Conservation (phyloP, 2,888 invertebrate genomes). For the Osedax frankpressi region DNA sequence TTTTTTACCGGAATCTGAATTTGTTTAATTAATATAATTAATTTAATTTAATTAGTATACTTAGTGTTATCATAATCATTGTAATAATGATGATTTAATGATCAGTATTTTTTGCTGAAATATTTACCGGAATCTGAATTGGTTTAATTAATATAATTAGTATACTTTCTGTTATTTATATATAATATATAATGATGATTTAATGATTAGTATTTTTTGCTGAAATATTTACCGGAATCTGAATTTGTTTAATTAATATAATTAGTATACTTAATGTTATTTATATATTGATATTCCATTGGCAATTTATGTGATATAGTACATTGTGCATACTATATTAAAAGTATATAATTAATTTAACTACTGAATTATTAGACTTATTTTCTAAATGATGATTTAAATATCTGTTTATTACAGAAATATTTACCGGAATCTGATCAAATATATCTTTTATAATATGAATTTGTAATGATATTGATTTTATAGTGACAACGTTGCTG, state of each 20-base stretch:
- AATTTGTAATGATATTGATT: background rate
- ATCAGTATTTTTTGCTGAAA: background rate
- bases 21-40: background rate
- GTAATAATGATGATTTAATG: background rate
- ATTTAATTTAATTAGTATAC: background rate
- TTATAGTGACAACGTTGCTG: background rate
- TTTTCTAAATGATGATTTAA: background rate
- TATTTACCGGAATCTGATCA: conserved; percentile 13
- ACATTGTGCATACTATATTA: too few relatives aligned
- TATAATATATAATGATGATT: background rate
- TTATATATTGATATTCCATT: too few relatives aligned
- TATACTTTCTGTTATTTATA: background rate
- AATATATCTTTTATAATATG: background rate
- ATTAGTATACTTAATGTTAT: background rate
- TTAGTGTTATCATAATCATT: background rate
- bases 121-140: conserved; percentile 14
- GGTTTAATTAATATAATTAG: background rate
- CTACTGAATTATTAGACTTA: too few relatives aligned
- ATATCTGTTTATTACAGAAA: background rate
- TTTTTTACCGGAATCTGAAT: conserved; percentile 12
- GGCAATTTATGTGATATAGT: too few relatives aligned
- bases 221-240: conserved; percentile 13
- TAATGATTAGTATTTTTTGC: background rate
- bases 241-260: background rate
- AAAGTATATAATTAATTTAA: too few relatives aligned